Evolutionary conservation across 2,888 invertebrate genomes (phyloP).

Genomic region (Kryphioiulus occultus): DNA sequence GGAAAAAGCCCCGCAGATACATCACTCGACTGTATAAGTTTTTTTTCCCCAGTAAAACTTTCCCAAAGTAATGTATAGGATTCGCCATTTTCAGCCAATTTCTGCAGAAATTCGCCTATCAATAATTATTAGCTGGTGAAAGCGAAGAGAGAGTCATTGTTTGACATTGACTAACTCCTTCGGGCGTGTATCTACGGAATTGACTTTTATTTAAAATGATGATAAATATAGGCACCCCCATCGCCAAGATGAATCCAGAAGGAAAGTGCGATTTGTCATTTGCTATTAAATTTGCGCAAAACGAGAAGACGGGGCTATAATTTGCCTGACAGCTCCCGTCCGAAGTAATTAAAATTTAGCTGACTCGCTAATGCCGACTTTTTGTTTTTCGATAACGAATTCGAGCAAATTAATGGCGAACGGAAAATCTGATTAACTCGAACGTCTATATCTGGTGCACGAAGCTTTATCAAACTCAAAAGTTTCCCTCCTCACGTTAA

Average conservation of each 20-base stretch:
- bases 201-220: constrained; percentile 21
- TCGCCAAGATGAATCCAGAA: background rate
- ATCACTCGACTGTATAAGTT: background rate
- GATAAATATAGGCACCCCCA: background rate
- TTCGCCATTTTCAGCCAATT: background rate
- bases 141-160: constrained; percentile 18
- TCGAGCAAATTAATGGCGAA: constrained; percentile 3
- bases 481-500: background rate
- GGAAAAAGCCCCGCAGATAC: background rate
- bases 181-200: constrained; percentile 11
- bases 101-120: constrained; percentile 1
- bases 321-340: constrained; percentile 39
- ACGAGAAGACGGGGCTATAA: background rate
- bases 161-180: constrained; percentile 28
- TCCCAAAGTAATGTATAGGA: too few relatives aligned
- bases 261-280: constrained; percentile 40
- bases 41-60: background rate
- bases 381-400: constrained; percentile 36
- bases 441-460: background rate
- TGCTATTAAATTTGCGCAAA: background rate
- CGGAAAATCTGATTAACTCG: constrained; percentile 38
- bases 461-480: constrained; percentile 24
- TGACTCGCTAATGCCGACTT: background rate
- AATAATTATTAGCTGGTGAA: background rate
- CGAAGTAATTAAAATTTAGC: constrained; percentile 17